phyloP scores from a whole-genome alignment of 2,888 invertebrate genomes.

The Sabatieria punctata region DNA sequence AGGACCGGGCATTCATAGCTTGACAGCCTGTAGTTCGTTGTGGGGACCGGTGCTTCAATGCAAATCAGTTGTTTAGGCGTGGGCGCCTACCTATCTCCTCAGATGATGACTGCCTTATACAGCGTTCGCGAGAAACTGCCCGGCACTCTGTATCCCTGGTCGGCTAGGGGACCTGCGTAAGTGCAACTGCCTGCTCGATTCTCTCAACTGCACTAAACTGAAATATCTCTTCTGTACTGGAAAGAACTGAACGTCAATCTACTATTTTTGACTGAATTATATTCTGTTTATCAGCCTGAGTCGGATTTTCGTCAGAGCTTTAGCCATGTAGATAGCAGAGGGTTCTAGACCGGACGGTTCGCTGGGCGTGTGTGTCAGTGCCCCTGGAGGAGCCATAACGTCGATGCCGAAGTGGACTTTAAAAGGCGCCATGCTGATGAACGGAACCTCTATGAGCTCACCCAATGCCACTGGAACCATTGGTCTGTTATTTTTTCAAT shows the following conservation, averaged over 20 bases:
- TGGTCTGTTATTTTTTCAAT: slow-evolving; percentile 38
- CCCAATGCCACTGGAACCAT: slow-evolving; percentile 87
- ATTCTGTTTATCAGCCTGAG: too few relatives aligned
- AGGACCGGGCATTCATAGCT: too few relatives aligned
- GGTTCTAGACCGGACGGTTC: slow-evolving; percentile 58
- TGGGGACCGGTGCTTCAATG: too few relatives aligned
- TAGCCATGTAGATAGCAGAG: too few relatives aligned
- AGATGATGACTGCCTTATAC: slow-evolving; percentile 92
- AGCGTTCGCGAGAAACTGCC: slow-evolving; percentile 64
- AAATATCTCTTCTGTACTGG: too few relatives aligned
- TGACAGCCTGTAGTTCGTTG: too few relatives aligned
- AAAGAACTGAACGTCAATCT: too few relatives aligned
- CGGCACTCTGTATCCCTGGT: slow-evolving; percentile 60
- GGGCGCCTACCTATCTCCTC: slow-evolving; percentile 88
- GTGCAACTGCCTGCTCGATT: slow-evolving; percentile 15
- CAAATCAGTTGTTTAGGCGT: too few relatives aligned
- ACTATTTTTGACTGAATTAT: too few relatives aligned
- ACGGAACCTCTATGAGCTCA: slow-evolving; percentile 94
- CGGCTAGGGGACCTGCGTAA: slow-evolving; percentile 40
- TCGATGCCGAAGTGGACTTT: slow-evolving; percentile 80
- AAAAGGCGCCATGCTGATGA: slow-evolving; percentile 63
- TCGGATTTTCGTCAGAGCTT: too few relatives aligned
- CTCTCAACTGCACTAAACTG: too few relatives aligned
- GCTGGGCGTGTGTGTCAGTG: slow-evolving; percentile 67
- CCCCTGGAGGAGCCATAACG: slow-evolving; percentile 83